Conservation (phyloP, 2,113 vertebrate genomes). For the Neolamprologus fasciatus region DNA sequence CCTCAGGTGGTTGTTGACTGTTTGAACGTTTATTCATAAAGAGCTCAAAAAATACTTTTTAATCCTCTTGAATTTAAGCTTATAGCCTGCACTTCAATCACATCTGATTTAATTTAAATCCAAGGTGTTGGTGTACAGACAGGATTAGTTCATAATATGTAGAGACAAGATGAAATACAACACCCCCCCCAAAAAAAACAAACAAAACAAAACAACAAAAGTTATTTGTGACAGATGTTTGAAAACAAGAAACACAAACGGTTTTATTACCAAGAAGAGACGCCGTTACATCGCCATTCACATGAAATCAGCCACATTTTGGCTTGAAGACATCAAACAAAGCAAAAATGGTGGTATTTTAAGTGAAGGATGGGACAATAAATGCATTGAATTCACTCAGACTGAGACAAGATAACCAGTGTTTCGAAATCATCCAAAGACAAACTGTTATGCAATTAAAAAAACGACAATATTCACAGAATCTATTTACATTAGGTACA, state of each 20-base stretch:
- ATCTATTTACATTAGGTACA: not conserved
- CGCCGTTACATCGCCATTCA: not conserved
- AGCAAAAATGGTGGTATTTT: not conserved
- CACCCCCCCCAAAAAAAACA: accelerated
- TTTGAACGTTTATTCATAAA: not conserved
- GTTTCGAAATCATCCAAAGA: not conserved
- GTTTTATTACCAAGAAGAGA: not conserved
- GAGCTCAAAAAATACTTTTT: not conserved
- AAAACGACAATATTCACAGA: slow-evolving; percentile 19
- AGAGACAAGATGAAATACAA: accelerated
- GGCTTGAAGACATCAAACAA: not conserved
- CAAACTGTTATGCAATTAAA: not conserved
- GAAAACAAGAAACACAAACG: accelerated
- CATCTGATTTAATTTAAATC: not conserved
- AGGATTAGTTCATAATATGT: not conserved
- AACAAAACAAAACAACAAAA: not conserved
- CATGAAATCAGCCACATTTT: not conserved
- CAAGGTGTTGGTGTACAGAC: not conserved
- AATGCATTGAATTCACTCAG: not conserved
- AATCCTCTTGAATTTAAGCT: not conserved
- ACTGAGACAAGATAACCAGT: not conserved
- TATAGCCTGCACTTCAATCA: not conserved
- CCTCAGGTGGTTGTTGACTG: not conserved
- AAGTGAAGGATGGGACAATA: not conserved
- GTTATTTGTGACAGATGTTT: not conserved